Evolutionary conservation across 2,888 invertebrate species (phyloP).

Genomic region (Drosophila testacea): DNA sequence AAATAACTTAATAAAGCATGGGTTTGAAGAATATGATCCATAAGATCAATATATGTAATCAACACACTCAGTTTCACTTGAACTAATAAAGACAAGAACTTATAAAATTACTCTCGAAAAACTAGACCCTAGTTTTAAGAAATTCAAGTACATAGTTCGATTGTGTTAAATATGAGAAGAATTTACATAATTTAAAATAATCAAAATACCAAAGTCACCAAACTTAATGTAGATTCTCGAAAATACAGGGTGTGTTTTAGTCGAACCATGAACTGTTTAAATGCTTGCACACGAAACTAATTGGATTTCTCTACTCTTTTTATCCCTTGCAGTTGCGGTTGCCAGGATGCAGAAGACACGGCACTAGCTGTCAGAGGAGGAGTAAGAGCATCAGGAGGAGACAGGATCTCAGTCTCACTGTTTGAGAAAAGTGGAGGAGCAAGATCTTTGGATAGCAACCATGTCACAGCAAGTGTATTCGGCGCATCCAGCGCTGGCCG

Average conservation of each 20-base stretch:
- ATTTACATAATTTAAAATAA: too few species aligned
- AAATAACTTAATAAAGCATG: too few species aligned
- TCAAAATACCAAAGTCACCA: too few species aligned
- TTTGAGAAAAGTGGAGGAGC: slow-evolving; percentile 6
- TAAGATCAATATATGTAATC: too few species aligned
- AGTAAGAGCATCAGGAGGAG: slow-evolving; percentile 17
- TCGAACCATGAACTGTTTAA: not conserved
- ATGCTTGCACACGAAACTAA: slow-evolving; percentile 55
- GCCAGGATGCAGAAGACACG: slow-evolving; percentile 69
- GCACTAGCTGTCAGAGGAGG: slow-evolving; percentile 50
- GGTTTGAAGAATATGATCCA: too few species aligned
- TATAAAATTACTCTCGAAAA: too few species aligned
- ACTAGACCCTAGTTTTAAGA: too few species aligned
- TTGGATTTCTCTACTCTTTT: slow-evolving; percentile 52
- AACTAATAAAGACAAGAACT: too few species aligned
- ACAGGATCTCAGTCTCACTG: slow-evolving; percentile 4
- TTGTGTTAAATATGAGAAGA: too few species aligned
- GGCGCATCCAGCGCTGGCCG: slow-evolving; percentile 83
- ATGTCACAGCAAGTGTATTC: slow-evolving; percentile 83
- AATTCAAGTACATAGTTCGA: too few species aligned
- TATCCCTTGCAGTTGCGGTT: slow-evolving; percentile 46
- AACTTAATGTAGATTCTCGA: too few species aligned
- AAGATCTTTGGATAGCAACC: slow-evolving; percentile 26
- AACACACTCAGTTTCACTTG: too few species aligned
- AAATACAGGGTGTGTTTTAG: slow-evolving; percentile 1